These are phyloP conservation scores for Myrmecophaga tridactyla DNA, from an alignment of 2,113 vertebrate species.

Conservation along the genomic window DNA sequence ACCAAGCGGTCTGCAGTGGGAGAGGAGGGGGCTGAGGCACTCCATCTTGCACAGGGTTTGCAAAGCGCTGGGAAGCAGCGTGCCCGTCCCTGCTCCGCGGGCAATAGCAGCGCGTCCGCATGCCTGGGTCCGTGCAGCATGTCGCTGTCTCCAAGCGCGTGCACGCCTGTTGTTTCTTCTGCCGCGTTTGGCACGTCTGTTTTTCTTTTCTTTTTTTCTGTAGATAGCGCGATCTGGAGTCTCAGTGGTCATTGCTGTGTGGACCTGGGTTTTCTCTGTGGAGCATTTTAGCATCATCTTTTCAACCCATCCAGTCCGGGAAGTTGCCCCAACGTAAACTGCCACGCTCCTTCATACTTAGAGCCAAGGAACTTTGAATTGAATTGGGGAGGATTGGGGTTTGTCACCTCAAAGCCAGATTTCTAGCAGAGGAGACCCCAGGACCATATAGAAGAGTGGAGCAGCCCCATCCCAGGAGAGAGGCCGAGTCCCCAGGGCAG, in stretches of 20 bases:
- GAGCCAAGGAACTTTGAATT: background rate
- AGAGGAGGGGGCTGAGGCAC: background rate
- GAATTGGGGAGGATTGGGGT: background rate
- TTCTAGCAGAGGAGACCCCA: background rate
- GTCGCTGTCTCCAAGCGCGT: rapidly evolving
- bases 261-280: background rate
- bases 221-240: background rate
- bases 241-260: background rate
- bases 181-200: background rate
- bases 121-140: rapidly evolving
- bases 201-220: background rate
- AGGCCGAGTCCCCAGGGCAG: background rate
- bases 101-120: rapidly evolving
- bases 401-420: background rate
- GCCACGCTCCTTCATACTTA: background rate
- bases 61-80: rapidly evolving
- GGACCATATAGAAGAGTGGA: background rate
- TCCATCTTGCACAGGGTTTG: background rate
- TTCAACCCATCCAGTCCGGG: background rate
- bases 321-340: background rate
- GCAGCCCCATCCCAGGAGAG: background rate
- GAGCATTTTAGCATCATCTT: background rate
- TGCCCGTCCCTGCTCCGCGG: too few species aligned
- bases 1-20: background rate
- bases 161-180: rapidly evolving